A percentile compares a stretch with the other conserved stretches of the same genome.
Evolutionary conservation across 2,113 vertebrate species (phyloP).

Genomic region (Carassius gibelio): DNA sequence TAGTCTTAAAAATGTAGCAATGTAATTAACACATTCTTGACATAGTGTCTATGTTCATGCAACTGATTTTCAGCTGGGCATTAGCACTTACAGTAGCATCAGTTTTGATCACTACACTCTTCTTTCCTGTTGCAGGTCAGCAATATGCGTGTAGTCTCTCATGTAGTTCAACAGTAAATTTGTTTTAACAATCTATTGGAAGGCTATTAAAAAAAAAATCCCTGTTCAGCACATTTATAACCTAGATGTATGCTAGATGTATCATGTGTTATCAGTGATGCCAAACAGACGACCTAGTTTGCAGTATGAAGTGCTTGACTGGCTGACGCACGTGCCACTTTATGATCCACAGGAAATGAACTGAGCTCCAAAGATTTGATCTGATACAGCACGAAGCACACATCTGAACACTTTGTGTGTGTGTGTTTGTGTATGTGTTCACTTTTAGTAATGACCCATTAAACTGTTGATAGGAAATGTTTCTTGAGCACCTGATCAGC

Average conservation of each 20-base stretch:
- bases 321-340: not conserved
- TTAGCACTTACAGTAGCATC: not conserved
- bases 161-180: conserved; percentile 13
- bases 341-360: conserved; percentile 17
- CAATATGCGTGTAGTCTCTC: not conserved
- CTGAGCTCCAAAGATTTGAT: conserved; percentile 11
- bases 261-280: conserved; percentile 6
- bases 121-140: not conserved
- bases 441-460: no score
- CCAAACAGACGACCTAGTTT: conserved; percentile 27
- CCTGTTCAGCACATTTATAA: conserved; percentile 3
- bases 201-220: conserved; percentile 6
- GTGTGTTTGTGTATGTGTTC: no score
- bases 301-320: not conserved
- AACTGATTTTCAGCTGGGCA: not conserved
- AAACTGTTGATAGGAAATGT: no score
- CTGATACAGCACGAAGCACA: not conserved
- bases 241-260: conserved; percentile 4
- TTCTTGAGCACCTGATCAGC: no score
- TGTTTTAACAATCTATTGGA: conserved; percentile 29
- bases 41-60: no score
- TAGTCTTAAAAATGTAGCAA: no score
- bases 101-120: not conserved
- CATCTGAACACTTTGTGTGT: not conserved
- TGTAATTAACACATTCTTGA: no score